Evolutionary conservation across 2,113 vertebrate species (phyloP).

Genomic region (Limnothrissa miodon): DNA sequence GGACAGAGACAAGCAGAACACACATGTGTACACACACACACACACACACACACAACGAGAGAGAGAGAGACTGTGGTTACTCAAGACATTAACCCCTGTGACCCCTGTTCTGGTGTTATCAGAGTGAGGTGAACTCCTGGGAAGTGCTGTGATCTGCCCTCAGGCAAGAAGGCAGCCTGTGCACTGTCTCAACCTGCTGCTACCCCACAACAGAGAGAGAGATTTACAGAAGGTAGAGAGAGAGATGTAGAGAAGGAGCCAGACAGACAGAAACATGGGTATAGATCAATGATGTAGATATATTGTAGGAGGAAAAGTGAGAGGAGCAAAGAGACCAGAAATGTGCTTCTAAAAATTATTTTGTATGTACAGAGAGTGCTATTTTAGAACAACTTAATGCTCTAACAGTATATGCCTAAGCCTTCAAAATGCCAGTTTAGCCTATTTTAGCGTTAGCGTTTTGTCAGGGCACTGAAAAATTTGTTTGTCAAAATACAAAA

Average conservation of each 20-base stretch:
- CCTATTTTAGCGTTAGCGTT: too few relatives aligned
- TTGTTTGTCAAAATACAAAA: too few relatives aligned
- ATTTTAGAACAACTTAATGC: too few relatives aligned
- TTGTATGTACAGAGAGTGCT: too few relatives aligned
- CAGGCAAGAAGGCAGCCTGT: slow-evolving; percentile 45
- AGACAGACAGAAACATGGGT: too few relatives aligned
- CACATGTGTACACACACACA: not conserved
- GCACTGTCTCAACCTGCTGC: slow-evolving; percentile 46
- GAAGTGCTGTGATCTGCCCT: slow-evolving; percentile 52
- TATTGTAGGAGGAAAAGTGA: too few relatives aligned
- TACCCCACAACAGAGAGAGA: slow-evolving; percentile 27
- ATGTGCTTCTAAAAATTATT: too few relatives aligned
- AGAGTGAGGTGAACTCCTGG: slow-evolving; percentile 40
- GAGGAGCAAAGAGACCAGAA: too few relatives aligned
- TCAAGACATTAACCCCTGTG: slow-evolving; percentile 10
- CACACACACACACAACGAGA: not conserved
- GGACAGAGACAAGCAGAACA: not conserved
- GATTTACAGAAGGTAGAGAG: slow-evolving; percentile 42
- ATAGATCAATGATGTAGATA: too few relatives aligned
- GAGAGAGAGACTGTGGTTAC: not conserved
- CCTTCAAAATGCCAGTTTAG: too few relatives aligned
- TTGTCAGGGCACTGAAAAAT: too few relatives aligned
- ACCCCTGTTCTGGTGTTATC: slow-evolving; percentile 53
- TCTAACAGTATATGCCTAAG: too few relatives aligned
- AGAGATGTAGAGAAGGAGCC: slow-evolving; percentile 4